Evolutionary conservation across 2,797 vertebrate genomes (phyloP).

Genomic region (Sebastes matsubarae): DNA sequence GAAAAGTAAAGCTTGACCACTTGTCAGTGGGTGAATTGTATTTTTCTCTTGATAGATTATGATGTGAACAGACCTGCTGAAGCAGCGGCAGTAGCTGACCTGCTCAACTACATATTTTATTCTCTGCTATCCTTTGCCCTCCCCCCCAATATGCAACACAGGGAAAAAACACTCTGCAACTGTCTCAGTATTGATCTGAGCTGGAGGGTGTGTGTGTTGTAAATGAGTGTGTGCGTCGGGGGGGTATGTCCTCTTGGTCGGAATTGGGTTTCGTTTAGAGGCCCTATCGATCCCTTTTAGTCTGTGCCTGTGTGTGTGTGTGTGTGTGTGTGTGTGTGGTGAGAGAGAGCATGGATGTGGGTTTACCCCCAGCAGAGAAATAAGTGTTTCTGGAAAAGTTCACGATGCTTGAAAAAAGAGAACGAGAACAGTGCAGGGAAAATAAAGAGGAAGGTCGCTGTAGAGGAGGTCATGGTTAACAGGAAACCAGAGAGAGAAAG

Average conservation of each 20-base stretch:
- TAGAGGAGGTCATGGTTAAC: background rate
- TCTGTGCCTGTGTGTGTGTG: slow-evolving; percentile 15
- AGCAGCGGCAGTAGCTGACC: slow-evolving; percentile 21
- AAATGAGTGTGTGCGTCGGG: background rate
- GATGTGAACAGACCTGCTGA: background rate
- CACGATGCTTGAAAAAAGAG: slow-evolving; percentile 4
- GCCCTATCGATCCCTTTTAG: slow-evolving; percentile 59
- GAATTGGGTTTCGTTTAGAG: slow-evolving; percentile 68
- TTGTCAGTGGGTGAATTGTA: background rate
- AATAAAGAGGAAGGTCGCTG: slow-evolving; percentile 40
- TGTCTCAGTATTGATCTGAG: slow-evolving; percentile 58
- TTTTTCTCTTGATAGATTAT: background rate
- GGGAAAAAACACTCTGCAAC: slow-evolving; percentile 37
- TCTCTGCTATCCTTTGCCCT: background rate
- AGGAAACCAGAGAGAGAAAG: slow-evolving; percentile 14
- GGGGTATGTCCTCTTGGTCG: slow-evolving; percentile 42
- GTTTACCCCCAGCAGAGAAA: slow-evolving; percentile 19
- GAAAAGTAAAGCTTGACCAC: background rate
- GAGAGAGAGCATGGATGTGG: background rate
- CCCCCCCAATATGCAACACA: slow-evolving; percentile 11
- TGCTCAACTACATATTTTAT: slow-evolving; percentile 1
- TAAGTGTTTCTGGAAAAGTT: background rate
- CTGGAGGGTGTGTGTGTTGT: slow-evolving; percentile 40
- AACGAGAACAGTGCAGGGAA: background rate
- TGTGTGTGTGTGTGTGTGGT: background rate